Conservation (phyloP, 2,113 vertebrate genomes). For the Thomomys bottae region DNA sequence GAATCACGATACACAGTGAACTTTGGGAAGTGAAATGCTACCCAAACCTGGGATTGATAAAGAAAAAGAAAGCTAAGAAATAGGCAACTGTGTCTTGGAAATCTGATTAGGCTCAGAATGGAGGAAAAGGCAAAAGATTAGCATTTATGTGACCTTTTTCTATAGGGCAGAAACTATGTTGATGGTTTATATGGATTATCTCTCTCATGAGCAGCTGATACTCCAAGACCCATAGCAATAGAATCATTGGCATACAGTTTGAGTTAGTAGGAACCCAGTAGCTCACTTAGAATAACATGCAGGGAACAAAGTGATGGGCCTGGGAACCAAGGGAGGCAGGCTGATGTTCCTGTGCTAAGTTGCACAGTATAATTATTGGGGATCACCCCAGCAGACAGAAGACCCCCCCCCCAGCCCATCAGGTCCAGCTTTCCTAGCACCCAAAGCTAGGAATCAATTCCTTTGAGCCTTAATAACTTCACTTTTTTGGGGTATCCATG, state of each 20-base stretch:
- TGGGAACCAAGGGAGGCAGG: background rate
- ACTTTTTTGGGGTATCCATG: background rate
- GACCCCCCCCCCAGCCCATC: too few species aligned
- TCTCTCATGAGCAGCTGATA: background rate
- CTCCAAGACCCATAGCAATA: background rate
- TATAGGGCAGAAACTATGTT: background rate
- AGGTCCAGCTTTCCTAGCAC: background rate
- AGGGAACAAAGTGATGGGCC: background rate
- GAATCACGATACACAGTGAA: background rate
- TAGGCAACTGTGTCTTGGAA: background rate
- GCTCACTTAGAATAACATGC: background rate
- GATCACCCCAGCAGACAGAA: background rate
- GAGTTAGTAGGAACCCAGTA: background rate
- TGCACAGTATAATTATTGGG: too few species aligned
- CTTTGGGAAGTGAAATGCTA: background rate
- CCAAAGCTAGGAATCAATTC: background rate
- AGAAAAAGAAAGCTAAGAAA: background rate
- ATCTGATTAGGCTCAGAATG: background rate
- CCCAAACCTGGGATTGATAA: background rate
- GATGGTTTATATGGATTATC: background rate
- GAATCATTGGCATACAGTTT: background rate
- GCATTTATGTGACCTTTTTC: background rate
- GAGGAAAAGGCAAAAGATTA: background rate
- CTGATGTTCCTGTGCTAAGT: fast-evolving
- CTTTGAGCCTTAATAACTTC: background rate